Conservation (phyloP, 2,113 vertebrate species). For the Myotis lucifugus region DNA sequence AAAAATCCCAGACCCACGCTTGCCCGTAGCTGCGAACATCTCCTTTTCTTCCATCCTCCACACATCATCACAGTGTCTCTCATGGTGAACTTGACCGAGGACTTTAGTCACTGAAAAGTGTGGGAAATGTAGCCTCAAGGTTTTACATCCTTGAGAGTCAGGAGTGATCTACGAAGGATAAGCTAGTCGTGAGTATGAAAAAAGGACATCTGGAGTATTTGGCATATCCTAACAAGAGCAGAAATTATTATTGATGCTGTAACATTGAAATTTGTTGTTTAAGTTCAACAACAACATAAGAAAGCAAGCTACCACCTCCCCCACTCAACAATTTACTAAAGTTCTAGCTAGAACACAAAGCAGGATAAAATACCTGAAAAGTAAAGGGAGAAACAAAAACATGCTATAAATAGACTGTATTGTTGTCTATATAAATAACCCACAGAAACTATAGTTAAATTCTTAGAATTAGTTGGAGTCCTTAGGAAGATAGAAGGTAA, state of each 20-base stretch:
- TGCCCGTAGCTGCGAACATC: neutral
- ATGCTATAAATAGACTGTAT: neutral
- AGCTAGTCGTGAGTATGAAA: neutral
- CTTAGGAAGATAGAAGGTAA: neutral
- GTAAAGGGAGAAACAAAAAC: neutral
- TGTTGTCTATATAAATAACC: neutral
- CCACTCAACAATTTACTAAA: neutral
- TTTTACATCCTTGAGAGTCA: neutral
- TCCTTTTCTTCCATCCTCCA: neutral
- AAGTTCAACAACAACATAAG: neutral
- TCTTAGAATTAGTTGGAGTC: neutral
- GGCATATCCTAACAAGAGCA: neutral
- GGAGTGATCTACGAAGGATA: neutral
- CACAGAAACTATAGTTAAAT: neutral
- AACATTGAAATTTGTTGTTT: neutral
- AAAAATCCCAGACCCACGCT: neutral
- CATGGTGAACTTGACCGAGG: neutral
- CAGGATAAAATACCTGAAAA: neutral
- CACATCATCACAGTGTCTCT: neutral
- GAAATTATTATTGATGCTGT: neutral
- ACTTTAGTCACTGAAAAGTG: neutral
- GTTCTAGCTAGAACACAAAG: neutral
- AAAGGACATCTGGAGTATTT: neutral
- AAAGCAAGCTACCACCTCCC: neutral
- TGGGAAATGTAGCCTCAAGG: neutral